These are phyloP conservation scores for Herpailurus yagouaroundi DNA, from an alignment of 2,113 vertebrate genomes.

Conservation along the genomic window DNA sequence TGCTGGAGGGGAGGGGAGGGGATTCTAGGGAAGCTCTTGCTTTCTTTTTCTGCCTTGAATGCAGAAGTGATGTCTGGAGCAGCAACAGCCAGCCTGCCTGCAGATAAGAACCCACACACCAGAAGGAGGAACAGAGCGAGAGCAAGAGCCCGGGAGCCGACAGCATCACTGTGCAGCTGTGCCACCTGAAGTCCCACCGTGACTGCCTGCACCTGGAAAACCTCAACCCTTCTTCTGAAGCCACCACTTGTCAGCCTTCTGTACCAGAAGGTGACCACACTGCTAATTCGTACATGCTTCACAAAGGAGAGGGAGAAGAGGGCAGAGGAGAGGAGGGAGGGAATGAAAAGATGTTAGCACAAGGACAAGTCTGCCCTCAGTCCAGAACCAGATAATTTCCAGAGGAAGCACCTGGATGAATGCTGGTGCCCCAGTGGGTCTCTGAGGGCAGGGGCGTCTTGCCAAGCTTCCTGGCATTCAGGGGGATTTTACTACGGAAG, in stretches of 20 bases:
- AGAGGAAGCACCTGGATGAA: neutral
- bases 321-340: neutral
- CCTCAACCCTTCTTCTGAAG: neutral
- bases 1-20: neutral
- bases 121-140: neutral
- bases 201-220: neutral
- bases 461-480: neutral
- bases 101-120: no score
- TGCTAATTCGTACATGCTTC: neutral
- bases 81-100: neutral
- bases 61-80: neutral
- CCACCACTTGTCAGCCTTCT: neutral
- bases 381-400: neutral
- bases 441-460: neutral
- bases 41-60: neutral
- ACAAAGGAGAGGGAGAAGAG: neutral
- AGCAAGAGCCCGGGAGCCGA: neutral
- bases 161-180: accelerated
- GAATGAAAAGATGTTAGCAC: neutral
- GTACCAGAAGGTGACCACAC: neutral
- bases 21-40: neutral
- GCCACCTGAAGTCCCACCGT: neutral
- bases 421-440: accelerated
- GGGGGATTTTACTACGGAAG: neutral
- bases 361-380: neutral